phyloP scores from a whole-genome alignment of 37 sponge, comb jelly and placozoan genomes.

The Lycopodina hypogea region DNA sequence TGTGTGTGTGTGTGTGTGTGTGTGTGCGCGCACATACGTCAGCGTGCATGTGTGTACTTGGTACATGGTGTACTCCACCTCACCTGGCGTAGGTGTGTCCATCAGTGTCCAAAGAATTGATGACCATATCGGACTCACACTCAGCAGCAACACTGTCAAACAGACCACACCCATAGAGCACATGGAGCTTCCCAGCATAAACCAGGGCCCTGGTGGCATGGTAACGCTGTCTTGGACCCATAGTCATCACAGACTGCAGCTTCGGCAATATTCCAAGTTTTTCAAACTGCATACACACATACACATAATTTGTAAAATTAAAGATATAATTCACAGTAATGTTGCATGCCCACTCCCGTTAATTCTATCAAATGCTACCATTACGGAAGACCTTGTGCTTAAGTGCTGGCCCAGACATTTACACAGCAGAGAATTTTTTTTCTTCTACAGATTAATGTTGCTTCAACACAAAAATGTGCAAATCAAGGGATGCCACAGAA shows the following conservation, averaged over 20 bases:
- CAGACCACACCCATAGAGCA: conserved; percentile 19
- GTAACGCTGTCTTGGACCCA: conserved; percentile 49
- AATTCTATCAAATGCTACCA: too few species aligned
- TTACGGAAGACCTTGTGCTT: too few species aligned
- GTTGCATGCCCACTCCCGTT: too few species aligned
- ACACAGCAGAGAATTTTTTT: too few species aligned
- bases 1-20: too few species aligned
- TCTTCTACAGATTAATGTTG: too few species aligned
- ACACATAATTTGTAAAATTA: background rate
- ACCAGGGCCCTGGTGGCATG: conserved; percentile 68
- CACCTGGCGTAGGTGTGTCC: conserved; percentile 50
- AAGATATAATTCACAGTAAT: too few species aligned
- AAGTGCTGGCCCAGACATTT: too few species aligned
- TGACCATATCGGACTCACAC: conserved; percentile 36
- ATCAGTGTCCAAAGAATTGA: conserved; percentile 17
- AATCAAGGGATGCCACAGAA: too few species aligned
- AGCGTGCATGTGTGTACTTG: conserved; percentile 2
- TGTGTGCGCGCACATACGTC: background rate
- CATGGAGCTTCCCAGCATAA: conserved; percentile 67
- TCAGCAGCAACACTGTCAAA: conserved; percentile 13
- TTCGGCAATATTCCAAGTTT: conserved; percentile 30
- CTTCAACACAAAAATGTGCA: too few species aligned
- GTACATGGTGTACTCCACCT: too few species aligned
- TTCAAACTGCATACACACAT: conserved; percentile 9
- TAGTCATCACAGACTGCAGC: conserved; percentile 16